Percentiles rank a stretch among this genome's conserved stretches.
Conservation (phyloP, 2,888 invertebrate genomes). For the Sympetrum striolatum region DNA sequence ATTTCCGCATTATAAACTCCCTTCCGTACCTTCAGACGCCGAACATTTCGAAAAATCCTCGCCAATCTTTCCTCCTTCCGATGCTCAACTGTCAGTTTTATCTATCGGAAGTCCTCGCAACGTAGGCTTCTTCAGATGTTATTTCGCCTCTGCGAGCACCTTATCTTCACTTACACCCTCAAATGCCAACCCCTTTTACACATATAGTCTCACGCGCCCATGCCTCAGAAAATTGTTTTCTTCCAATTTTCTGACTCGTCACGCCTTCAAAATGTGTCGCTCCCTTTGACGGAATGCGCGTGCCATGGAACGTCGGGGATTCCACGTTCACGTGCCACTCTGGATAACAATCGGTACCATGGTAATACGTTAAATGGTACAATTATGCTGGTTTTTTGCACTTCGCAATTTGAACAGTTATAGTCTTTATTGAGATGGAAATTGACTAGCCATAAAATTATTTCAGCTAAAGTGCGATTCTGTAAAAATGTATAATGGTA, state of each 20-base stretch:
- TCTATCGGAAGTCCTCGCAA: slow-evolving; percentile 31
- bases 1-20: background rate
- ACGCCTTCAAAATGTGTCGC: slow-evolving; percentile 54
- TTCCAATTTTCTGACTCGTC: slow-evolving; percentile 56
- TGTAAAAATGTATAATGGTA: no score
- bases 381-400: no score
- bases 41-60: background rate
- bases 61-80: background rate
- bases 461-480: no score
- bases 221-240: slow-evolving; percentile 55
- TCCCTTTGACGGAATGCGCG: background rate
- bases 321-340: no score
- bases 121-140: background rate
- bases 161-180: background rate
- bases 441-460: no score
- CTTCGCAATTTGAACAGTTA: no score
- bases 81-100: slow-evolving; percentile 36
- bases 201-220: slow-evolving; percentile 49
- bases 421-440: no score
- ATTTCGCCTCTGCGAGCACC: background rate
- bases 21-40: background rate
- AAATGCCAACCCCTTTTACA: slow-evolving; percentile 53
- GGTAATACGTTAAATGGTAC: no score
- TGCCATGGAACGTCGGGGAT: background rate
- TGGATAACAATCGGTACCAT: no score